phyloP scores from a whole-genome alignment of 2,797 vertebrate species.

The Melanotaenia nigrans region DNA sequence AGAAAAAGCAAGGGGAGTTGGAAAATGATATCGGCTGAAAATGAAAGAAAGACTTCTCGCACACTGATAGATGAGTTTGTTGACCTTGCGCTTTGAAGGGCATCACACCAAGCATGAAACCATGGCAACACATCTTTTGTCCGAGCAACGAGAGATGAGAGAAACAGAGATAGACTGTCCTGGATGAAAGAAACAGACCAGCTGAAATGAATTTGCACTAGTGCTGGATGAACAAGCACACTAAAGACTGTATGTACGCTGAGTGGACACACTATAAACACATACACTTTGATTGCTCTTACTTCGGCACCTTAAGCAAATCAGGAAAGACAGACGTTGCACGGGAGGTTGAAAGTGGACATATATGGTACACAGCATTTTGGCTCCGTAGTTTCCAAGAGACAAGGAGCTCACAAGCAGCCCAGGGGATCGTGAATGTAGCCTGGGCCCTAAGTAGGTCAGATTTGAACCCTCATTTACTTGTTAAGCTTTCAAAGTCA shows the following conservation, averaged over 20 bases:
- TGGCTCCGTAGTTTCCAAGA: constrained; percentile 64
- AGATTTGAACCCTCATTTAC: constrained; percentile 69
- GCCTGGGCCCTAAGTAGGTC: constrained; percentile 71
- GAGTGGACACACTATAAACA: constrained; percentile 76
- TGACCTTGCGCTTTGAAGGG: constrained; percentile 69
- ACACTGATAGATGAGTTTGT: constrained; percentile 63
- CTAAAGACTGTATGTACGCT: constrained; percentile 75
- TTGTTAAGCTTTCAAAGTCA: constrained; percentile 75
- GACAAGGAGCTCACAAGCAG: constrained; percentile 57
- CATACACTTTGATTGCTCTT: constrained; percentile 65
- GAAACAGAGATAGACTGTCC: constrained; percentile 56
- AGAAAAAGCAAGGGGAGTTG: constrained; percentile 31
- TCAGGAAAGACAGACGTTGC: constrained; percentile 47
- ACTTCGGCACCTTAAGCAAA: constrained; percentile 81
- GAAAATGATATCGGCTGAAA: constrained; percentile 40
- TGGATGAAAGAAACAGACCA: constrained; percentile 70
- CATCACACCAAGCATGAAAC: constrained; percentile 78
- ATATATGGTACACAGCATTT: constrained; percentile 59
- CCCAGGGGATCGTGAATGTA: constrained; percentile 57
- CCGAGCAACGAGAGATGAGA: constrained; percentile 62
- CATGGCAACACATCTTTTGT: constrained; percentile 76
- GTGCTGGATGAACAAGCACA: constrained; percentile 80
- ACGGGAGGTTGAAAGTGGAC: constrained; percentile 52
- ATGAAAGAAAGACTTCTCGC: constrained; percentile 62
- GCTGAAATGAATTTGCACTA: constrained; percentile 82